Percentiles rank a stretch among this genome's conserved stretches.
These are phyloP conservation scores for Oeneis ivallda DNA, from an alignment of 2,888 invertebrate genomes.

Conservation along the genomic window DNA sequence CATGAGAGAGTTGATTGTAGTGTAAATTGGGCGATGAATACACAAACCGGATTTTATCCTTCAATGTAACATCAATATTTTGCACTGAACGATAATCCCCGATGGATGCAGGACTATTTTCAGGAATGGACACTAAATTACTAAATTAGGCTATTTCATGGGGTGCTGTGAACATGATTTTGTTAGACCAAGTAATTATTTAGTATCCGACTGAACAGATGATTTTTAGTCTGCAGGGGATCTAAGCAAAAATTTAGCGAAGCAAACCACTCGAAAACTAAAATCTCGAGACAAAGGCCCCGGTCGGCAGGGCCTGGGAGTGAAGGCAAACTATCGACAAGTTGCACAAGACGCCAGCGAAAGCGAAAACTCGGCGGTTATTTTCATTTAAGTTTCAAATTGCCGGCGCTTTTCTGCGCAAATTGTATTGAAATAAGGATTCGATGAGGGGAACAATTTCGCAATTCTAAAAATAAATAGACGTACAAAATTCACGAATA, in stretches of 20 bases:
- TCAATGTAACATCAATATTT: no score
- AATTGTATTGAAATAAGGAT: slow-evolving; percentile 20
- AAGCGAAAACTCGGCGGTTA: slow-evolving; percentile 55
- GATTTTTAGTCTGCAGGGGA: background rate
- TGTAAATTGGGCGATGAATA: no score
- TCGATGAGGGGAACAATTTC: background rate
- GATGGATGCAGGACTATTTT: no score
- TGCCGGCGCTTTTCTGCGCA: slow-evolving; percentile 17
- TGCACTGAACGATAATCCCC: no score
- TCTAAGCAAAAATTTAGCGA: slow-evolving; percentile 34
- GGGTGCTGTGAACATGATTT: no score
- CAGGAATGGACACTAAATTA: no score
- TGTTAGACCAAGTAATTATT: no score
- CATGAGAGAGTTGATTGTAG: no score
- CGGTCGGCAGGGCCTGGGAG: slow-evolving; percentile 44
- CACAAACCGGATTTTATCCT: no score
- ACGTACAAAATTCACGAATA: background rate
- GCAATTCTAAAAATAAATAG: background rate
- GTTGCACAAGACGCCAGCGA: slow-evolving; percentile 45
- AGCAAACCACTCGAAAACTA: slow-evolving; percentile 36
- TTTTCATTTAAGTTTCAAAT: slow-evolving; percentile 71
- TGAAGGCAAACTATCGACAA: slow-evolving; percentile 53
- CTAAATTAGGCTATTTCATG: no score
- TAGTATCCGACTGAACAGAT: background rate
- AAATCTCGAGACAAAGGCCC: slow-evolving; percentile 48